phyloP scores from a whole-genome alignment of 2,797 vertebrate species.

The Buceros bicornis region DNA sequence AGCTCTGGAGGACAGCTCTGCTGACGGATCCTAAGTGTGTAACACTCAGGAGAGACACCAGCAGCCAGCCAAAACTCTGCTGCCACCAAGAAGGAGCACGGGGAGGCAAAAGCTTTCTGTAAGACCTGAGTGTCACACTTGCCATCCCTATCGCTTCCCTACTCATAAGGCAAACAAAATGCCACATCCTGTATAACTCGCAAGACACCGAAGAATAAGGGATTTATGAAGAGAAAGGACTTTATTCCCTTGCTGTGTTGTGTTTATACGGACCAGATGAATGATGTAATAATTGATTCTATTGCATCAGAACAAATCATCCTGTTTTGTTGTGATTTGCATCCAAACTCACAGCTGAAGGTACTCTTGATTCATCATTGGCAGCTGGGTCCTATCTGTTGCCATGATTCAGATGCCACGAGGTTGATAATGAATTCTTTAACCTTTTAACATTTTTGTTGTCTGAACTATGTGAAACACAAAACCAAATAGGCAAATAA shows the following conservation, averaged over 20 bases:
- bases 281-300: slow-evolving; percentile 47
- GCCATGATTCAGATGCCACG: slow-evolving; percentile 45
- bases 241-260: slow-evolving; percentile 9
- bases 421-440: slow-evolving; percentile 60
- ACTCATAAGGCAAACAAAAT: background rate
- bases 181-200: background rate
- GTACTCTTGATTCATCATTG: slow-evolving; percentile 45
- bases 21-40: background rate
- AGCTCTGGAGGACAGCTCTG: slow-evolving; percentile 63
- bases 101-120: background rate
- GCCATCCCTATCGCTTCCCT: background rate
- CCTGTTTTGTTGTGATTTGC: slow-evolving; percentile 41
- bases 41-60: background rate
- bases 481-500: slow-evolving; percentile 31
- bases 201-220: background rate
- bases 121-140: background rate
- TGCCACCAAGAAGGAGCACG: background rate
- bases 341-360: slow-evolving; percentile 57
- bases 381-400: slow-evolving; percentile 46
- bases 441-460: slow-evolving; percentile 59
- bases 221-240: background rate
- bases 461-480: slow-evolving; percentile 24
- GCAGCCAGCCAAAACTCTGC: background rate
- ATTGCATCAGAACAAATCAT: slow-evolving; percentile 35
- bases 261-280: slow-evolving; percentile 30